These are phyloP conservation scores for Cryptocheilus praepositus DNA, from an alignment of 2,888 invertebrate genomes.

Conservation along the genomic window DNA sequence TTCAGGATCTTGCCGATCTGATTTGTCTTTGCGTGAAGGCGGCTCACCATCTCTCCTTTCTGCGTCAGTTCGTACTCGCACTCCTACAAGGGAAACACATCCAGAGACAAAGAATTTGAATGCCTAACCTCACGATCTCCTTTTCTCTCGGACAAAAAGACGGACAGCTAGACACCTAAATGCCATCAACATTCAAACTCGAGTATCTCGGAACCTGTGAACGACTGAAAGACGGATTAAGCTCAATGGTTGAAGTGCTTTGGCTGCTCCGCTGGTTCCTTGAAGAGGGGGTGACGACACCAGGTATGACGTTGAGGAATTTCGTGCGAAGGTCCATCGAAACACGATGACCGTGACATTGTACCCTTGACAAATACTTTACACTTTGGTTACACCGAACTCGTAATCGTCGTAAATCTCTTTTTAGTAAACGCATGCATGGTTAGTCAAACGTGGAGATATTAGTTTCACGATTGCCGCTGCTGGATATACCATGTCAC, in stretches of 20 bases:
- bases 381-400: too few species aligned
- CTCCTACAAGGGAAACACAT: conserved; percentile 81
- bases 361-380: neutral
- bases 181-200: conserved; percentile 3
- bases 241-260: conserved; percentile 5
- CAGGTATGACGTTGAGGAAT: too few species aligned
- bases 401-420: too few species aligned
- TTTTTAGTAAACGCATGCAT: neutral
- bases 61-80: conserved; percentile 96
- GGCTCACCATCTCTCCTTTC: conserved; percentile 96
- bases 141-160: neutral
- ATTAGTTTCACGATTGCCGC: neutral
- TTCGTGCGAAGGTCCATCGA: too few species aligned
- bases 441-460: neutral
- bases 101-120: conserved; percentile 52
- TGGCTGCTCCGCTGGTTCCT: neutral
- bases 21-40: conserved; percentile 95
- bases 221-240: conserved; percentile 39
- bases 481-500: conserved; percentile 26
- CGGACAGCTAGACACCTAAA: conserved; percentile 2
- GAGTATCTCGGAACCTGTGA: conserved; percentile 20
- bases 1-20: conserved; percentile 95
- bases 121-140: neutral
- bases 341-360: too few species aligned
- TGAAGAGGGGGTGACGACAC: too few species aligned